Evolutionary conservation across 2,797 vertebrate species (phyloP).

Genomic region (Leptoclinus maculatus): DNA sequence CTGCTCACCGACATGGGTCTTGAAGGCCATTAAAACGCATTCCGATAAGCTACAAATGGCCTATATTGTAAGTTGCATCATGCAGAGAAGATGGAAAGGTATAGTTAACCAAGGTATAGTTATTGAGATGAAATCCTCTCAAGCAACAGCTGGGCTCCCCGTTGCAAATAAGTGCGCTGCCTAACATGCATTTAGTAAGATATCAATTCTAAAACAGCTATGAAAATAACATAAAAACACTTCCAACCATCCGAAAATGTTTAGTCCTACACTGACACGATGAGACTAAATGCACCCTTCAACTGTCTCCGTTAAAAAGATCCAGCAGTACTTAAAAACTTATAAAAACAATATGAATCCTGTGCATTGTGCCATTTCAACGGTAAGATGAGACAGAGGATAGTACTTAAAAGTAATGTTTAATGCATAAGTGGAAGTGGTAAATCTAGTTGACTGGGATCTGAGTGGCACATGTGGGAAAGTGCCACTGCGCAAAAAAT

Average conservation of each 20-base stretch:
- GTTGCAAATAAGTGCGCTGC: slow-evolving; percentile 28
- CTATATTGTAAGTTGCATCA: neutral
- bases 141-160: slow-evolving; percentile 6
- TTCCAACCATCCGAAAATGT: slow-evolving; percentile 17
- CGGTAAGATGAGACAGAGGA: slow-evolving; percentile 8
- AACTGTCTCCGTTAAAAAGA: slow-evolving; percentile 7
- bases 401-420: slow-evolving; percentile 38
- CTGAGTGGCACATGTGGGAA: slow-evolving; percentile 32
- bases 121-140: slow-evolving; percentile 8
- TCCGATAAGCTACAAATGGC: neutral
- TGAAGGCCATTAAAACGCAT: neutral
- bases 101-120: slow-evolving; percentile 2
- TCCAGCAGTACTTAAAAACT: neutral
- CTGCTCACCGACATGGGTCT: neutral
- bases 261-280: slow-evolving; percentile 12
- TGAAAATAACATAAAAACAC: slow-evolving; percentile 9
- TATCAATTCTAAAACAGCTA: slow-evolving; percentile 22
- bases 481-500: slow-evolving; percentile 19
- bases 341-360: slow-evolving; percentile 27
- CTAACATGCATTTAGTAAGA: slow-evolving; percentile 22
- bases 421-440: slow-evolving; percentile 56
- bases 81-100: slow-evolving; percentile 3
- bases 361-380: slow-evolving; percentile 20
- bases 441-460: slow-evolving; percentile 43
- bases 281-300: slow-evolving; percentile 21